These are phyloP conservation scores for Agrotis puta DNA, from an alignment of 2,888 invertebrate species.

Conservation along the genomic window DNA sequence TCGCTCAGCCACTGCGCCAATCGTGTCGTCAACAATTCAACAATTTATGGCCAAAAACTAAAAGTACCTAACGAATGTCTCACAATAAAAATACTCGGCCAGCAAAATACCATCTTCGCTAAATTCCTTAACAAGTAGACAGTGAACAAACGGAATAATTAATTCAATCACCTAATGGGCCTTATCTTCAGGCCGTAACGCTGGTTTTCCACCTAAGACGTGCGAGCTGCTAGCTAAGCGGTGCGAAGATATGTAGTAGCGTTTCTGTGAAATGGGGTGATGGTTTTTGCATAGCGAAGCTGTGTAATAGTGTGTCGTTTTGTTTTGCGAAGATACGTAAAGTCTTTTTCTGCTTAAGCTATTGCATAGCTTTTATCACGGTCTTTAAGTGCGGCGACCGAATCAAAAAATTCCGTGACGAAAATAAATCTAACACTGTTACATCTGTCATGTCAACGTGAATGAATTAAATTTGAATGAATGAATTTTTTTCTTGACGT, in stretches of 20 bases:
- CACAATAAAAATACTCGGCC: conserved; percentile 5
- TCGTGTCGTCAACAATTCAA: too few relatives aligned
- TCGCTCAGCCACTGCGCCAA: too few relatives aligned
- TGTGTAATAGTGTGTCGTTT: not conserved
- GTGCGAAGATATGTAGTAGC: not conserved
- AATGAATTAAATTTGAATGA: too few relatives aligned
- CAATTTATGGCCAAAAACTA: not conserved
- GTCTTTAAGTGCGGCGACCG: too few relatives aligned
- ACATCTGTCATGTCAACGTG: too few relatives aligned
- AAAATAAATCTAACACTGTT: too few relatives aligned
- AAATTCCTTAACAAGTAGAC: conserved; percentile 16
- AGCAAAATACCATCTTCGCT: not conserved
- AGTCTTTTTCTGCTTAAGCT: too few relatives aligned
- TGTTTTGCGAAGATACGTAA: not conserved
- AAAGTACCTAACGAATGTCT: not conserved
- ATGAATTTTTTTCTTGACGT: too few relatives aligned
- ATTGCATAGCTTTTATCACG: too few relatives aligned
- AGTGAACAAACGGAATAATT: conserved; percentile 45
- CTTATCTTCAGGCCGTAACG: conserved; percentile 14
- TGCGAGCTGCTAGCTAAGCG: not conserved
- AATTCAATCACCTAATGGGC: conserved; percentile 47
- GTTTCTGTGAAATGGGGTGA: too few relatives aligned
- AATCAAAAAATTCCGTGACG: too few relatives aligned
- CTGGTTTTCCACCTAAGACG: not conserved
- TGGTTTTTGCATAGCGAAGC: not conserved